Percentiles rank a stretch among this genome's conserved stretches.
Evolutionary conservation across 2,888 invertebrate genomes (phyloP).

Genomic region (Bruchidius siliquastri): DNA sequence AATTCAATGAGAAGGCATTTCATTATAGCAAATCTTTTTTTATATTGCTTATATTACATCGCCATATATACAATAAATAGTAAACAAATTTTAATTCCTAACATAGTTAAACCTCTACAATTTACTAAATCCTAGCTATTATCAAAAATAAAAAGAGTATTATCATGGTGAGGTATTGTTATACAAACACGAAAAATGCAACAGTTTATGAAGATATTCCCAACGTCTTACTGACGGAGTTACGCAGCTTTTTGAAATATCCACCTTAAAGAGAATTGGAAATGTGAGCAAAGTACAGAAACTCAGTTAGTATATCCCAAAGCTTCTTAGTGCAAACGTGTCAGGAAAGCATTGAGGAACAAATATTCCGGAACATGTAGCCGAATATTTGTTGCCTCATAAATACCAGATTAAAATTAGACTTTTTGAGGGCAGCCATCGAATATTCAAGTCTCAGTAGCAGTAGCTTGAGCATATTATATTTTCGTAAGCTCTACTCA

Average conservation of each 20-base stretch:
- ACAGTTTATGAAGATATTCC: background rate
- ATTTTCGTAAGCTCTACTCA: too few relatives aligned
- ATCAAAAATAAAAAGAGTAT: background rate
- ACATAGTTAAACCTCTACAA: background rate
- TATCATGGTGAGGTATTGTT: background rate
- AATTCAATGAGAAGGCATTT: background rate
- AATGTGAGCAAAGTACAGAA: constrained; percentile 1
- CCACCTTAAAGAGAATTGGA: constrained; percentile 16
- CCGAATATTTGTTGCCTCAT: too few relatives aligned
- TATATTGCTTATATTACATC: background rate
- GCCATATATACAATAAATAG: background rate
- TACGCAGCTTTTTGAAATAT: constrained; percentile 16
- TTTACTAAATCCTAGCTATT: background rate
- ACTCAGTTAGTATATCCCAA: background rate
- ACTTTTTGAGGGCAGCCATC: too few relatives aligned
- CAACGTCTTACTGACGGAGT: constrained; percentile 4
- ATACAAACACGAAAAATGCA: background rate
- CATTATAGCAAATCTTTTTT: background rate
- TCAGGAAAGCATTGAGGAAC: background rate
- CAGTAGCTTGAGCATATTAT: too few relatives aligned
- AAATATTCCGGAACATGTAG: too few relatives aligned
- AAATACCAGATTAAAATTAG: too few relatives aligned
- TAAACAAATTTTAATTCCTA: background rate
- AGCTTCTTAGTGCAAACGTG: constrained; percentile 4
- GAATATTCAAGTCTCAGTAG: too few relatives aligned